phyloP scores from a whole-genome alignment of 2,113 vertebrate genomes.

The Baryphthengus martii region DNA sequence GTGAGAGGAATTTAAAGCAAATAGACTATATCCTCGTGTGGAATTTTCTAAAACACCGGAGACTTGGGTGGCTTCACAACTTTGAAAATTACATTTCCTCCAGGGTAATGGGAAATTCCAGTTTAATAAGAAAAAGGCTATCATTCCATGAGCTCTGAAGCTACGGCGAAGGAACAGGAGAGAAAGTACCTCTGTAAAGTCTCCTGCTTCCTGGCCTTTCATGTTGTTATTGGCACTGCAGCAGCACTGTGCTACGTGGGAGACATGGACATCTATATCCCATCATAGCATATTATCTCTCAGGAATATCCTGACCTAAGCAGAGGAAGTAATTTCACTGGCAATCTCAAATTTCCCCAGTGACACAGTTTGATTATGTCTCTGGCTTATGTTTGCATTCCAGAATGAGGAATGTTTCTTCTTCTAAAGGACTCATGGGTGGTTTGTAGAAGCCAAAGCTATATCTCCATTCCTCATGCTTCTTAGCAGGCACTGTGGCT shows the following conservation, averaged over 20 bases:
- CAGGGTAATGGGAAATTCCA: not conserved
- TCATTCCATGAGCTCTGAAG: not conserved
- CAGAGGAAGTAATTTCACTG: not conserved
- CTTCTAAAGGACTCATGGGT: not conserved
- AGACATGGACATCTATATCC: not conserved
- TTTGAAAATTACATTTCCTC: not conserved
- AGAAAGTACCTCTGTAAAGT: not conserved
- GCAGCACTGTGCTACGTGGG: not conserved
- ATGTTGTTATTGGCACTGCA: not conserved
- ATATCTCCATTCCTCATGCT: not conserved
- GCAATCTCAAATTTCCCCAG: not conserved
- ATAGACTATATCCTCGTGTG: not conserved
- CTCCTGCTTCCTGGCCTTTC: not conserved
- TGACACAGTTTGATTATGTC: not conserved
- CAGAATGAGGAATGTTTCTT: slow-evolving; percentile 18
- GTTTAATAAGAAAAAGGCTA: not conserved
- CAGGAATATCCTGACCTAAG: not conserved
- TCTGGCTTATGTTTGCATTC: slow-evolving; percentile 10
- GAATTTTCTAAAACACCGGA: not conserved
- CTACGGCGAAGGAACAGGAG: not conserved
- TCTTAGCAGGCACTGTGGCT: not conserved
- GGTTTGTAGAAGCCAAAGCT: not conserved
- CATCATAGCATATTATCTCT: not conserved
- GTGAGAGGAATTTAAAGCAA: not conserved
- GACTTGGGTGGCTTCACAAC: not conserved